Evolutionary conservation across 2,797 vertebrate genomes (phyloP), one percentile per base, ranked within the genome.

Genomic region (Sus cebifrons): DNA sequence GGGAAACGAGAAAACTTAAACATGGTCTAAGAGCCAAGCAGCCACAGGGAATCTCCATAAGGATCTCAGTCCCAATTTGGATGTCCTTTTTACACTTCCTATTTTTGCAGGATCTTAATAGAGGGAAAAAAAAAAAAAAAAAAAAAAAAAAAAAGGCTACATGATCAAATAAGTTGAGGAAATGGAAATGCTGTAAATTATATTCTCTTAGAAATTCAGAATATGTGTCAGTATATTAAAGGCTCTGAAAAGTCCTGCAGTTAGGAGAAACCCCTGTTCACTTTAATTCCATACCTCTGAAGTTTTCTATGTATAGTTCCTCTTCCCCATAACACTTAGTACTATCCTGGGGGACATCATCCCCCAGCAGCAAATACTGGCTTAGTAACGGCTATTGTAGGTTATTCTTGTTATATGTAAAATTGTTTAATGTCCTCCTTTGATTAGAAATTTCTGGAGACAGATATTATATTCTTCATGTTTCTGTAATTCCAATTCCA

Each of bases 391-490:
- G 27, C 21, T 58, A 12, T 36, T 84, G 36, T 91, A 94, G 13
- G 32, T 91, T 96, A 87, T 82, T 87, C 62, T 83, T 15, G 75
- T 78, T 60, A 86, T 20, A 67, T 65, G 11, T 56, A 85, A 54
- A 93, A 83, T 83, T 92, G 87, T 95, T 84, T 88, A 81, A 75
- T 49, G 17, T 82, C 27, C 16, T 93, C 20, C 56, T 91, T 91
- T 10, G 21, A 68, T 91, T 77, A 75, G 67, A 90, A 90, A 74
- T 58, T 93, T 81, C 54, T 86, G 40, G 36, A 89, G 60, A 20
- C 25, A 93, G 6, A 67, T 52, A 81, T 52, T 79, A 70, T 6
- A 67, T 77, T 86, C 58, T 70, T 62, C 44, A 74, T 58, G 68
- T 62, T 92, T 84, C 32, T 88, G 25, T 68, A 16, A 89, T 74